Base-by-base conservation (phyloP, 2,113 vertebrate species). In the Romanogobio albipinnatus region DNA sequence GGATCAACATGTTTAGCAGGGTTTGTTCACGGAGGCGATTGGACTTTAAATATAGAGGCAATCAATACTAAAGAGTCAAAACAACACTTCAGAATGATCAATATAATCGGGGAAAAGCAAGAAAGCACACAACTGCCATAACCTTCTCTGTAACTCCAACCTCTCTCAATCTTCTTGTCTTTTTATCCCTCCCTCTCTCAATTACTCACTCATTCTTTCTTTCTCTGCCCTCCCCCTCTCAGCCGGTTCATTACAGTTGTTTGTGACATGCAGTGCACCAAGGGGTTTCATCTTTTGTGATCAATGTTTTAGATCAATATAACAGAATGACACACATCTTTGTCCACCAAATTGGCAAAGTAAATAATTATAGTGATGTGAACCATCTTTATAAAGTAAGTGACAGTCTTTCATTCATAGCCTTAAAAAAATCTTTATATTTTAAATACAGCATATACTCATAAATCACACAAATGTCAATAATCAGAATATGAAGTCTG, bases 31-130 rank as follows among this genome's bases (percentile, higher is more conserved):
- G 3, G 8, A 53, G 17, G 26, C 2, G 22, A 82, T 82, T 64
- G 10, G 29, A 82, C 71, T 66, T 58, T 56, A 71, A 58, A 71
- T 56, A 64, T n/a, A 15, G 29, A 51, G 66, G 29, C 49, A 71
- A 82, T 82, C 47, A 56, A 82, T 71, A 56, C 80, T 56, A 17
- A 56, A 70, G 62, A n/a, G 47, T 36, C 61, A 56, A 82, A 51
- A 22, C 64, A 82, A 70, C 80, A 33, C 80, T 82, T 82, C 5
- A 82, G 47, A 56, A 71, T 24, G 56, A 82, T 82, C 45, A 56
- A 19, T 33, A 49, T 29, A 39, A 36, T 68, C 43, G 1, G 47
- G 10, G 19, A 70, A 71, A 49, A 53, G 49, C 64, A n/a, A 17
- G 11, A n/a, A 53, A 39, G 17, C 64, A 33, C 24, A 68, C 4